Evolutionary conservation across 37 sponge, comb jelly and placozoan species (phyloP), one percentile per base, ranked within the genome.

Genomic region (Lycopodina hypogea): DNA sequence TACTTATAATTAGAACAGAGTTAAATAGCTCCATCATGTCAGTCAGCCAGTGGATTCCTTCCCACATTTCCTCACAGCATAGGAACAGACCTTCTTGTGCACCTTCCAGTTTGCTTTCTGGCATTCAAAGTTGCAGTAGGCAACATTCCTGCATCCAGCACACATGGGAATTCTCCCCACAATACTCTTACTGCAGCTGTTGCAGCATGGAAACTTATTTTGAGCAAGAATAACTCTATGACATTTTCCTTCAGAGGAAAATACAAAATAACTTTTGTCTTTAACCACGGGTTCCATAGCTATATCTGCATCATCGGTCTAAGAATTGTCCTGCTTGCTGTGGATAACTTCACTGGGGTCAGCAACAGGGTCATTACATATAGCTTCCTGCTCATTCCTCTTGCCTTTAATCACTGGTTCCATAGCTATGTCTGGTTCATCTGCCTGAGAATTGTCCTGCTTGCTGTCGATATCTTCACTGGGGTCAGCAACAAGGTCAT

Each of bases 101-200:
- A 32, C 21, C 65, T 87, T 92, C 92, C 92, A 92, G 61, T 84
- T 83, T 2, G 71, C 72, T 57, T 81, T 78, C 77, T 92, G 92
- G 41, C 92, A 92, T 6, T 39, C 18, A 24, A 14, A 40, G 75
- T 87, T 87, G 62, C 92, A 92, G 68, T 92, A 92, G 28, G 77
- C 71, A 32, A 87, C 92, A 28, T 63, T 76, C 77, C 77, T 83
- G 56, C 92, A 92, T 0, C 78, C 81, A 0, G 88, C 60, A 69
- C 88, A 87, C 40, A 87, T 28, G 40, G 52, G 21, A 19, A 87
- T 81, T 24, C 72, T 38, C 1, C 56, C 71, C 21, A 7, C 28
- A 52, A 87, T 87, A 41, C 61, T 50, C 38, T 21, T n/a, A 11
- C 64, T 42, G 35, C 88, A 87, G 52, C 69, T 87, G 30, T 70